Base-by-base conservation (phyloP, 2,888 invertebrate genomes). In the Sarcophaga subvicina region DNA sequence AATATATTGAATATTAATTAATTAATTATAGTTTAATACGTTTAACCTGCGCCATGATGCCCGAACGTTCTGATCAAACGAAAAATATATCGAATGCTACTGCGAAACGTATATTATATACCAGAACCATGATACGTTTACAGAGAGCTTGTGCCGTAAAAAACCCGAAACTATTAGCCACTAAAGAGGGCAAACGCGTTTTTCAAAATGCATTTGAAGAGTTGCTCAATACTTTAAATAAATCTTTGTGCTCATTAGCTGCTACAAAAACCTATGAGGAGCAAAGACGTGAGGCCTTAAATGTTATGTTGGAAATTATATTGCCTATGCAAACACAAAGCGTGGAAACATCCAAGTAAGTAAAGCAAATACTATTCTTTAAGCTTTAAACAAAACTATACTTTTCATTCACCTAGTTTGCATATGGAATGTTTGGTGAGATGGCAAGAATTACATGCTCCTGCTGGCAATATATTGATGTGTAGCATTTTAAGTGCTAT, bases 91-190 rank as follows among this genome's bases (percentile, higher is more conserved):
- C 89, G 0, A 90, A 92, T 88, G 90, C 91, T 22, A 91, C 91
- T 1, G 91, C 91, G 17, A 93, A 93, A 86, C 91, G 93, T 4
- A 92, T 93, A 89, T 83, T 93, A 0, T 93, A 93, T 87, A 92
- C 93, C 0, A 91, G 92, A n/a, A 91, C 90, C 8, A 90, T 91
- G 85, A 90, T 93, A 11, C 90, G 92, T 25, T 87, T 93, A 88
- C 90, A 93, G 62, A 90, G 92, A 54, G 87, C 90, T 62, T 92
- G 93, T 75, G 92, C 91, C 0, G 85, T 91, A 6, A 93, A 93
- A 88, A 90, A 93, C 88, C 91, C 90, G 45, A 92, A 92, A 80
- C 88, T 93, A 0, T 66, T 93, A 66, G 88, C 89, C 49, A 92
- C 91, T 14, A 92, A 92, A 81, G 92, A 93, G 8, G 93, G 93